These are phyloP conservation scores for Calosoma granatense DNA, from an alignment of 1,140 invertebrate genomes.

Conservation along the genomic window DNA sequence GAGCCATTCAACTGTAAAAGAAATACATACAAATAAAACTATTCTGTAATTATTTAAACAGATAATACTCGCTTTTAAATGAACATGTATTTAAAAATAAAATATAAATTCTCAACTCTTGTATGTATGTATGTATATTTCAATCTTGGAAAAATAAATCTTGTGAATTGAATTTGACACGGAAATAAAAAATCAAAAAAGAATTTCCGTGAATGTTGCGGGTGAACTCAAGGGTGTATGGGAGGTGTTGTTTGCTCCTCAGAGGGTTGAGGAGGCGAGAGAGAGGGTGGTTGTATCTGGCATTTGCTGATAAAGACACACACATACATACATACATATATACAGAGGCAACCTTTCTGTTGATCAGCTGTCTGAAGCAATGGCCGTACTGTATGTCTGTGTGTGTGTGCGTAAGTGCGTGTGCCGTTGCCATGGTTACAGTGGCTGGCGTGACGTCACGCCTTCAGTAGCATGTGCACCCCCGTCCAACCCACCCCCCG, in stretches of 20 bases:
- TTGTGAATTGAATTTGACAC: no score
- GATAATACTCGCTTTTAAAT: neutral
- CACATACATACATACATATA: neutral
- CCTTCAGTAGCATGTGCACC: neutral
- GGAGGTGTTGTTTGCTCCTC: no score
- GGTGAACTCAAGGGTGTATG: no score
- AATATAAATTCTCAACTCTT: no score
- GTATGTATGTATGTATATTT: no score
- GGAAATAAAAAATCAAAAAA: neutral
- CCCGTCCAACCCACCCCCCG: neutral
- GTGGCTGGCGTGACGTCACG: neutral
- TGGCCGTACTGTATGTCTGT: neutral
- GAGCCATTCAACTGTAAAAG: slow-evolving; percentile 60
- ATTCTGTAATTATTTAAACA: slow-evolving; percentile 15
- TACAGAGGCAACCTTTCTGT: neutral
- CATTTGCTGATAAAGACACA: no score
- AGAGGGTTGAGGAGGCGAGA: no score
- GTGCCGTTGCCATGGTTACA: neutral
- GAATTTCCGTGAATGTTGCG: neutral
- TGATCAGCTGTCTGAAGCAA: neutral
- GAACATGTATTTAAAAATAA: neutral
- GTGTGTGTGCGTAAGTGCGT: neutral
- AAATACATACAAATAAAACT: slow-evolving; percentile 12
- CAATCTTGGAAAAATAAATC: no score
- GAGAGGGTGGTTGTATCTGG: no score